A percentile compares a stretch with the other conserved stretches of the same genome.
Conservation (phyloP, 2,797 vertebrate species). For the Otus scops region DNA sequence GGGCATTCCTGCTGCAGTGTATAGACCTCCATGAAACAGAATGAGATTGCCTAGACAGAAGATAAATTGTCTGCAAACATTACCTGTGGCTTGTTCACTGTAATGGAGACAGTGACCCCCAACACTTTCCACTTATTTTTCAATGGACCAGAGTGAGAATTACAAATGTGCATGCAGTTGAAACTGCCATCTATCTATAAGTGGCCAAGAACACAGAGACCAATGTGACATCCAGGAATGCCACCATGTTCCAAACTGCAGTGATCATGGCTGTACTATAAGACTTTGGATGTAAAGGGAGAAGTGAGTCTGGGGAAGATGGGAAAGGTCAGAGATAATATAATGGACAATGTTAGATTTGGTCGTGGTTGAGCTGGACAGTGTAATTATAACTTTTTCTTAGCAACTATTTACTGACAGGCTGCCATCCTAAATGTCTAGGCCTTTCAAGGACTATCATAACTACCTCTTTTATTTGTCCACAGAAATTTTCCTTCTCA, state of each 20-base stretch:
- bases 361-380: not conserved
- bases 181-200: not conserved
- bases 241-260: not conserved
- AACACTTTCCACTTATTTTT: not conserved
- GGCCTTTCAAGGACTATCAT: not conserved
- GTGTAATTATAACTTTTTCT: not conserved
- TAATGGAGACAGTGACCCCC: not conserved
- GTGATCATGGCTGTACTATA: not conserved
- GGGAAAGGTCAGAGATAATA: not conserved
- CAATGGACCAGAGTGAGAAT: not conserved
- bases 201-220: not conserved
- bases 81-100: not conserved
- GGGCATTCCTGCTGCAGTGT: not conserved
- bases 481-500: not conserved
- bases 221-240: fast-evolving
- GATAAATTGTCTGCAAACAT: not conserved
- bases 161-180: not conserved
- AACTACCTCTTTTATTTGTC: not conserved
- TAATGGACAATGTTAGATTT: not conserved
- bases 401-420: not conserved
- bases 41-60: not conserved
- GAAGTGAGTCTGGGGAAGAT: not conserved
- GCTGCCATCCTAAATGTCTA: not conserved
- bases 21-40: not conserved
- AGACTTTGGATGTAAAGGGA: not conserved